These are phyloP conservation scores for Lepilemur ruficaudatus DNA, from an alignment of 2,797 vertebrate species.

Conservation along the genomic window DNA sequence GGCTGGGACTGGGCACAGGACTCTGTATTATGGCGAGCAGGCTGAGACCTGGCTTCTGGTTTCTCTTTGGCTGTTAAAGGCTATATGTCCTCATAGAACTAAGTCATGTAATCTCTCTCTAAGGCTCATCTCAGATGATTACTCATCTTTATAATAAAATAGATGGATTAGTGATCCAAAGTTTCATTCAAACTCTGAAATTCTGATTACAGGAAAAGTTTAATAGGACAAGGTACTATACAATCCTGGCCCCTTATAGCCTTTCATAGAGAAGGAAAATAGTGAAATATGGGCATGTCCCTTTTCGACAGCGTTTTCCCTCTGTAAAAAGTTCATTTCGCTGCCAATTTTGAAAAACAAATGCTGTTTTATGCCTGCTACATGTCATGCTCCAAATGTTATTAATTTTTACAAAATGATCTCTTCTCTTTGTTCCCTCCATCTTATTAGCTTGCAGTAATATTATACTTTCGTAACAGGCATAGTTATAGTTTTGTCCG, in stretches of 20 bases:
- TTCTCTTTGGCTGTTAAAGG: not conserved
- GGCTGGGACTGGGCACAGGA: not conserved
- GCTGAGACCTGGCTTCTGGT: not conserved
- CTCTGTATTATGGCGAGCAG: not conserved
- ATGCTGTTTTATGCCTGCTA: not conserved
- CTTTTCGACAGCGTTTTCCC: not conserved
- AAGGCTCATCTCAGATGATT: not conserved
- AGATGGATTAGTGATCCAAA: not conserved
- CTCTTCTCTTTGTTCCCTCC: slow-evolving; percentile 49
- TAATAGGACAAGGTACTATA: not conserved
- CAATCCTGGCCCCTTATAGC: not conserved
- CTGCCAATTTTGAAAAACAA: slow-evolving; percentile 38
- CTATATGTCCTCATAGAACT: not conserved
- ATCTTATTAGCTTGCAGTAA: slow-evolving; percentile 64
- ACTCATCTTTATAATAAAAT: not conserved
- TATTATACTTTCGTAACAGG: slow-evolving; percentile 69
- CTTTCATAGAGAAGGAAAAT: slow-evolving; percentile 3
- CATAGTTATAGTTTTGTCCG: slow-evolving; percentile 72
- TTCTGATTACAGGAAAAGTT: not conserved
- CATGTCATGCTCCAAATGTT: slow-evolving; percentile 58
- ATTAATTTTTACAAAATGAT: slow-evolving; percentile 61
- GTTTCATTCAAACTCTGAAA: slow-evolving; percentile 13
- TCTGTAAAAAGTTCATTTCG: not conserved
- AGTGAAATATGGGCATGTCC: not conserved
- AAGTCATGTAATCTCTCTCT: not conserved